These are phyloP conservation scores for Streptopelia turtur DNA, from an alignment of 2,797 vertebrate genomes.

Conservation along the genomic window DNA sequence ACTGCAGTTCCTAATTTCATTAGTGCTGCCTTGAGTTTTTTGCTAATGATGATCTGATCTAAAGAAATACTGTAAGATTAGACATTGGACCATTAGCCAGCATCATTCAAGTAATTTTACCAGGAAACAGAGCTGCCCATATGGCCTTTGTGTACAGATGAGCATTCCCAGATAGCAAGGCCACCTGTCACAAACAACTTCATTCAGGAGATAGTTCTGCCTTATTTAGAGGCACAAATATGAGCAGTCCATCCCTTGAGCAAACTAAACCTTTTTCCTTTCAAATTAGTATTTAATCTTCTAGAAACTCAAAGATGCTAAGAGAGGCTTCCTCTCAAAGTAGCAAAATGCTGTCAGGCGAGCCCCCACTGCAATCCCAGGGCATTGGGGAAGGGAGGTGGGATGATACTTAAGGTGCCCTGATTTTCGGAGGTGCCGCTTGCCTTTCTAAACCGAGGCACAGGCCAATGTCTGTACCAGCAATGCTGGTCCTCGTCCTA, in stretches of 20 bases:
- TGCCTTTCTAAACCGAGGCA: neutral
- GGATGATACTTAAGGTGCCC: neutral
- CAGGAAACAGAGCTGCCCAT: neutral
- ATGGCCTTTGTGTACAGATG: neutral
- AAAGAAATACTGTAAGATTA: neutral
- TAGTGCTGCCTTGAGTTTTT: neutral
- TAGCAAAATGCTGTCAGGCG: neutral
- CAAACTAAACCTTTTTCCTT: neutral
- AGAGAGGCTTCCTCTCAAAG: neutral
- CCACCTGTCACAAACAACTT: neutral
- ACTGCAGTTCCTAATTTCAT: neutral
- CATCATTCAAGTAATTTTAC: neutral
- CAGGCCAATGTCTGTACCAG: neutral
- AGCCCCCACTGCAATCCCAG: neutral
- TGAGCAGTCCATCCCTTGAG: neutral
- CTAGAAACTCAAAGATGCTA: neutral
- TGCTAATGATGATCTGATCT: neutral
- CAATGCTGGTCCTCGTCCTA: neutral
- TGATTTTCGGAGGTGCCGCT: rapidly evolving
- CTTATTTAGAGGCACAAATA: neutral
- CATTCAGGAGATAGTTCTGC: neutral
- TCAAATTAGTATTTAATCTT: neutral
- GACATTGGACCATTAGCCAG: neutral
- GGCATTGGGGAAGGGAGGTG: neutral
- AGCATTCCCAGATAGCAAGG: neutral